phyloP scores from a whole-genome alignment of 2,797 vertebrate species.

The Myotis daubentonii region DNA sequence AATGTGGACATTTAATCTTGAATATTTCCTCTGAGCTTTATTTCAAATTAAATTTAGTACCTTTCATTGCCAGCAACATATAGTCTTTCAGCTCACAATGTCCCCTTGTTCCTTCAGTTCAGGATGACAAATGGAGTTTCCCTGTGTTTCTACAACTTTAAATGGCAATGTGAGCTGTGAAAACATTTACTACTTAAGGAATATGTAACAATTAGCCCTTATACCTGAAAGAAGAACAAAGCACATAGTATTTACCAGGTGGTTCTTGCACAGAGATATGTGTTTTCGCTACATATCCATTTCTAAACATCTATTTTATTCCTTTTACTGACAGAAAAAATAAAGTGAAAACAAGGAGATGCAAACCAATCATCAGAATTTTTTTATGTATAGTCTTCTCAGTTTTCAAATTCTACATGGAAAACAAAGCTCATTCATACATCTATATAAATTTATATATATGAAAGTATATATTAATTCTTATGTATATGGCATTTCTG shows the following conservation, averaged over 20 bases:
- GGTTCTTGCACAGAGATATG: background rate
- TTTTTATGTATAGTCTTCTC: background rate
- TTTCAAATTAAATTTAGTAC: constrained; percentile 15
- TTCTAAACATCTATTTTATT: constrained; percentile 13
- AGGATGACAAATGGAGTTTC: background rate
- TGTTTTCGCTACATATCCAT: background rate
- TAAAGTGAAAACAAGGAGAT: background rate
- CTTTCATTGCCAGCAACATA: background rate
- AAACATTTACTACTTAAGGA: constrained; percentile 17
- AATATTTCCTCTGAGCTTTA: background rate
- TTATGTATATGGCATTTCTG: background rate
- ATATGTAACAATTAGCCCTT: constrained; percentile 2
- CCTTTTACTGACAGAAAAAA: background rate
- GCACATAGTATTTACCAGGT: background rate
- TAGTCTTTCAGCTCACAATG: background rate
- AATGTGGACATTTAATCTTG: constrained; percentile 46
- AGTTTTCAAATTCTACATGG: background rate
- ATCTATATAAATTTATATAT: background rate
- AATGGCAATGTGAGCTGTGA: background rate
- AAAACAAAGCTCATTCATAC: background rate
- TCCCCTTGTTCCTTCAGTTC: background rate
- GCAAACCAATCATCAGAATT: background rate
- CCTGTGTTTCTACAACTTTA: background rate
- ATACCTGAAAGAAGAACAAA: background rate
- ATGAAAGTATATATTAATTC: background rate